A percentile compares a stretch with the other conserved stretches of the same genome.
phyloP scores from a whole-genome alignment of 2,113 vertebrate genomes.

The Manacus vitellinus region DNA sequence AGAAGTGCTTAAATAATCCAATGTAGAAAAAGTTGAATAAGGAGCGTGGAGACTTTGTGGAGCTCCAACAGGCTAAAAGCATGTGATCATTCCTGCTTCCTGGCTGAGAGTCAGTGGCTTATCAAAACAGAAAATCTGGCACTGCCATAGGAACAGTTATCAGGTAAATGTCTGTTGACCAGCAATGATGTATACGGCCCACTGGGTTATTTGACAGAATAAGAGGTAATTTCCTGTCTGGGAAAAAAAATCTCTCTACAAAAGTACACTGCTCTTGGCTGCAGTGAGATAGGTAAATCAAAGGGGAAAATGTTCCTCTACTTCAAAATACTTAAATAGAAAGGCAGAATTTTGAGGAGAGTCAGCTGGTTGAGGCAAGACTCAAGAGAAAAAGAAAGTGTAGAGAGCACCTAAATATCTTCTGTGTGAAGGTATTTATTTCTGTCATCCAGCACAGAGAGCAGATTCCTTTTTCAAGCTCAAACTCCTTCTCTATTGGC shows the following conservation, averaged over 20 bases:
- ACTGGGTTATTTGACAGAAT: background rate
- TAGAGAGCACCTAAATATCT: background rate
- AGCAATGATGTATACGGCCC: background rate
- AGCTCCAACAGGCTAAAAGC: background rate
- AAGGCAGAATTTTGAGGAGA: background rate
- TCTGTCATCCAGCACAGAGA: background rate
- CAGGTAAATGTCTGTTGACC: background rate
- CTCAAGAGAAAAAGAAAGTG: background rate
- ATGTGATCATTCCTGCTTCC: background rate
- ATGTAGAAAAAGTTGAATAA: background rate
- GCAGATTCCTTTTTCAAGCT: slow-evolving; percentile 6
- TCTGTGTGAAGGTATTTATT: background rate
- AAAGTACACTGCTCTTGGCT: background rate
- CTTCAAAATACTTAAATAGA: background rate
- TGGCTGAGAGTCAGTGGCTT: background rate
- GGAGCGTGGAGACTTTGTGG: background rate
- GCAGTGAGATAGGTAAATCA: background rate
- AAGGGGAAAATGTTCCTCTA: background rate
- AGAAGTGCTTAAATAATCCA: background rate
- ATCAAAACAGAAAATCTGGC: background rate
- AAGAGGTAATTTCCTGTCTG: background rate
- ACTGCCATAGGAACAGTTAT: background rate
- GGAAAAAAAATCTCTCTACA: background rate
- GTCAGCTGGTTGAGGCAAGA: background rate
- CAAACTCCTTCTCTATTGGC: background rate